Conservation (phyloP, 2,888 invertebrate genomes). For the Eustalomyia histrio region DNA sequence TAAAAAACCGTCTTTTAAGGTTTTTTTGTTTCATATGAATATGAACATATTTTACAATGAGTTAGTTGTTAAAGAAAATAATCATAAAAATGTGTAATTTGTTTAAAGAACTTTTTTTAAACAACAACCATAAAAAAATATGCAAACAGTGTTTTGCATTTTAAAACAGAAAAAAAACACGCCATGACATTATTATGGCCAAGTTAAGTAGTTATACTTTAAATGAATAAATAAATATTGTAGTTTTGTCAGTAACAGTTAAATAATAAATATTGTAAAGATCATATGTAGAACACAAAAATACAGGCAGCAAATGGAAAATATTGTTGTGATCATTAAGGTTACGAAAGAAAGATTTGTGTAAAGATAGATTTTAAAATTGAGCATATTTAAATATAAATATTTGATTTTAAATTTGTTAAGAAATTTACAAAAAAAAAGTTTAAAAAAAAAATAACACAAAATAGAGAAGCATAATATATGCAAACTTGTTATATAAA, state of each 20-base stretch:
- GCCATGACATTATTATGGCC: neutral
- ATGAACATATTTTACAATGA: conserved; percentile 40
- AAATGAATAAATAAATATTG: neutral
- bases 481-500: too few relatives aligned
- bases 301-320: neutral
- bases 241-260: conserved; percentile 3
- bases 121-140: neutral
- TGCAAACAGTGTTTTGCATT: conserved; percentile 14
- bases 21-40: conserved; percentile 43
- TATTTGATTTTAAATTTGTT: too few relatives aligned
- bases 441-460: too few relatives aligned
- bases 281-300: conserved; percentile 8
- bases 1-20: conserved; percentile 43
- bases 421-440: too few relatives aligned
- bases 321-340: too few relatives aligned
- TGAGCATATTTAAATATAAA: too few relatives aligned
- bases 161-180: neutral
- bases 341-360: too few relatives aligned
- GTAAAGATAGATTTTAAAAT: too few relatives aligned
- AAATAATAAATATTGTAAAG: conserved; percentile 14
- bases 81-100: conserved; percentile 41
- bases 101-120: conserved; percentile 35
- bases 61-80: conserved; percentile 19
- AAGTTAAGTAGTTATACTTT: neutral
- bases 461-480: too few relatives aligned